A percentile compares a stretch with the other conserved stretches of the same genome.
These are phyloP conservation scores for Procambarus virginalis DNA, from an alignment of 1,140 invertebrate species.

Conservation along the genomic window DNA sequence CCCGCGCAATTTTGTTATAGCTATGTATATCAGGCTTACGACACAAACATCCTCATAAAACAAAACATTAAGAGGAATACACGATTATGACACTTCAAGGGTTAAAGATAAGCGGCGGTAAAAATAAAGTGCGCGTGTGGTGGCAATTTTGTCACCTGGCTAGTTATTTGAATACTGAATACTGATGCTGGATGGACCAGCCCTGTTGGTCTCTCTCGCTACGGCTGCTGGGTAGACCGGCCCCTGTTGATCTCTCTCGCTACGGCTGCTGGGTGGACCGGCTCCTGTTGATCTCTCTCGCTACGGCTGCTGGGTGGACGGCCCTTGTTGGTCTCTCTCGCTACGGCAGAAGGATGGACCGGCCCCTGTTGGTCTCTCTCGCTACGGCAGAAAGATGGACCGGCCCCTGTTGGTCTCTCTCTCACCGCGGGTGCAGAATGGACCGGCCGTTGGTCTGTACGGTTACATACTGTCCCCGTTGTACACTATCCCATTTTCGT, in stretches of 20 bases:
- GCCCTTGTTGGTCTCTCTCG: too few relatives aligned
- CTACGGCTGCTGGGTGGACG: too few relatives aligned
- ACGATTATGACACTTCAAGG: slow-evolving; percentile 63
- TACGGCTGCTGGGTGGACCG: too few relatives aligned
- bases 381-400: too few relatives aligned
- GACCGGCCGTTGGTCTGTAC: too few relatives aligned
- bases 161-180: slow-evolving; percentile 45
- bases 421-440: too few relatives aligned
- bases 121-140: slow-evolving; percentile 42
- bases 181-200: background rate
- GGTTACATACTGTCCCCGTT: too few relatives aligned
- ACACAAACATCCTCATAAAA: slow-evolving; percentile 57
- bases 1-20: slow-evolving; percentile 54
- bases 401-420: too few relatives aligned
- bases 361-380: background rate
- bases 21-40: slow-evolving; percentile 59
- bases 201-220: background rate
- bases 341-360: background rate
- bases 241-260: background rate
- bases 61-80: slow-evolving; percentile 63
- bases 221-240: background rate
- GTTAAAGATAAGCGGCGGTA: slow-evolving; percentile 58
- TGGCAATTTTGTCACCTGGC: slow-evolving; percentile 38
- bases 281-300: too few relatives aligned
- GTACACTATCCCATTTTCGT: too few relatives aligned